phyloP scores from a whole-genome alignment of 35 echinoderm and acorn worm species.

The Hemicentrotus pulcherrimus region DNA sequence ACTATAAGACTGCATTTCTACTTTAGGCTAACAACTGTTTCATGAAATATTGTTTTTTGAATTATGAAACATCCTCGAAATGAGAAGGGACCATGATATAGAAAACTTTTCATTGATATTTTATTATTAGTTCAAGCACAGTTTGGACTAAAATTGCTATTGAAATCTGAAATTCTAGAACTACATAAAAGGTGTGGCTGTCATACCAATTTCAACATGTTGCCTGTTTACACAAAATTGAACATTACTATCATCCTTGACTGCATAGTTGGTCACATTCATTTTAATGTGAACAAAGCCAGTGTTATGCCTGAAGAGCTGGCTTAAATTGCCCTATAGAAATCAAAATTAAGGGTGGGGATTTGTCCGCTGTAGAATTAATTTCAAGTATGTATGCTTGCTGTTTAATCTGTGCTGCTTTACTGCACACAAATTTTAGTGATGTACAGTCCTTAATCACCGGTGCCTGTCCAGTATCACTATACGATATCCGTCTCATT shows the following conservation, averaged over 20 bases:
- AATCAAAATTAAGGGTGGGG: background rate
- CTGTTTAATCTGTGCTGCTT: conserved; percentile 1
- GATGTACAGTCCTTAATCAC: background rate
- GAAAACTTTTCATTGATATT: no score
- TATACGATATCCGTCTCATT: background rate
- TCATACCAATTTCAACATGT: background rate
- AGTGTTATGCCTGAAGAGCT: background rate
- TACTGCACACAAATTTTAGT: background rate
- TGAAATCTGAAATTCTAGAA: no score
- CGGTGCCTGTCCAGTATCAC: background rate
- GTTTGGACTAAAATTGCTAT: no score
- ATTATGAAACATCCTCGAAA: background rate
- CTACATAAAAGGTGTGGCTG: background rate
- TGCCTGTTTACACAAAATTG: background rate
- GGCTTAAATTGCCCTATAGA: background rate
- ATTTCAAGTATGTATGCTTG: background rate
- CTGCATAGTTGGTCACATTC: background rate
- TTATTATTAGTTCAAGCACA: no score
- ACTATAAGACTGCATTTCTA: background rate
- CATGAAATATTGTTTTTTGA: no score
- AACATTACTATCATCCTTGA: background rate
- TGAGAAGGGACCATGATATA: background rate
- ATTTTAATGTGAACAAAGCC: background rate
- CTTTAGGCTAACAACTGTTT: background rate
- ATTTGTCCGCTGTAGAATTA: background rate